phyloP scores from a whole-genome alignment of 1,140 invertebrate genomes.

The Calycopis cecrops region DNA sequence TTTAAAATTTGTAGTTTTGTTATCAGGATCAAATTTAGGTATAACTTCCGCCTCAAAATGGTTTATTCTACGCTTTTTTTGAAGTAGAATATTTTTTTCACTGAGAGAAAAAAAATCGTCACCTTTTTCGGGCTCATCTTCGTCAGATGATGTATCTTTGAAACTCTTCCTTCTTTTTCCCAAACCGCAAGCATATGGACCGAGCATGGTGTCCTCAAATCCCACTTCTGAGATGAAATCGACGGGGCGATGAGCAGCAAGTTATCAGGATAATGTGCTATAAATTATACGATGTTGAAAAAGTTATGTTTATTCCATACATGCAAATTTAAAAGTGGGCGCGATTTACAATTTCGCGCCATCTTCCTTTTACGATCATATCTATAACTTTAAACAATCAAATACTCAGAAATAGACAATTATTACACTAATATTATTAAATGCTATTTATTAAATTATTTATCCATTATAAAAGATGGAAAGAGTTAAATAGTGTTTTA shows the following conservation, averaged over 20 bases:
- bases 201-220: background rate
- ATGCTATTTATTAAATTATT: no score
- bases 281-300: no score
- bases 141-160: background rate
- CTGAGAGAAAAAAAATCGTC: background rate
- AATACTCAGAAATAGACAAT: no score
- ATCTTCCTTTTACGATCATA: no score
- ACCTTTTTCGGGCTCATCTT: background rate
- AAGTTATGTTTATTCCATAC: no score
- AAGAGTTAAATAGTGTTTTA: no score
- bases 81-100: background rate
- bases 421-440: no score
- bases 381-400: no score
- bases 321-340: no score
- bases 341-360: no score
- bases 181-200: background rate
- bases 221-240: background rate
- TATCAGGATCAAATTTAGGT: conserved; percentile 32
- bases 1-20: conserved; percentile 24
- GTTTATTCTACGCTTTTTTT: conserved; percentile 16
- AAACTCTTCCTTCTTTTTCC: background rate
- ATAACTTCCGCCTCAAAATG: conserved; percentile 28
- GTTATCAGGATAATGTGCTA: background rate
- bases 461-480: no score
- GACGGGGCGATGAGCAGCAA: no score